These are phyloP conservation scores for Bombycilla garrulus DNA, from an alignment of 2,113 vertebrate species.

Conservation along the genomic window DNA sequence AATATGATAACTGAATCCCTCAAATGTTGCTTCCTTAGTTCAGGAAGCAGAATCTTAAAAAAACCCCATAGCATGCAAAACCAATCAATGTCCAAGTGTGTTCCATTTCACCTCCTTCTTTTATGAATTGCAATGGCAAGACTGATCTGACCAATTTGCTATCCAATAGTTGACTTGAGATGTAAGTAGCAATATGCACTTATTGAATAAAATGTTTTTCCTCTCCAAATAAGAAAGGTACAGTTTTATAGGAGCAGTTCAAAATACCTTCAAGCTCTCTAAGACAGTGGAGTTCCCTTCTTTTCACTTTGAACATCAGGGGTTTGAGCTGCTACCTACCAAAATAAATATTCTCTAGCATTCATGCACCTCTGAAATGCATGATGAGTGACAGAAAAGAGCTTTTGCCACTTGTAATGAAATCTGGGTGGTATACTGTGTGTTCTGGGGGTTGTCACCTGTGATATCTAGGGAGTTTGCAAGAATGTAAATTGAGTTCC, in stretches of 20 bases:
- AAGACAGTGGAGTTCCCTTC: neutral
- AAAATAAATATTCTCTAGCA: neutral
- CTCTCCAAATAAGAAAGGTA: neutral
- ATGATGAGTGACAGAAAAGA: neutral
- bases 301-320: neutral
- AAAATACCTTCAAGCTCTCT: neutral
- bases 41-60: neutral
- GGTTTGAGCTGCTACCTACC: neutral
- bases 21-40: neutral
- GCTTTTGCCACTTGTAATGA: neutral
- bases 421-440: neutral
- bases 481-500: neutral
- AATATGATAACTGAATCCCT: neutral
- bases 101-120: neutral
- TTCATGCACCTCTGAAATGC: neutral
- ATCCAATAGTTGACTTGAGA: neutral
- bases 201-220: neutral
- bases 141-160: neutral
- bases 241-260: neutral
- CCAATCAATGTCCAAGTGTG: neutral
- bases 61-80: neutral
- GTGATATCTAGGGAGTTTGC: neutral
- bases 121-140: neutral
- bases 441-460: neutral
- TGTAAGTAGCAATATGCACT: neutral